phyloP scores from a whole-genome alignment of 2,797 vertebrate genomes.

The Atherinosoma microstoma region DNA sequence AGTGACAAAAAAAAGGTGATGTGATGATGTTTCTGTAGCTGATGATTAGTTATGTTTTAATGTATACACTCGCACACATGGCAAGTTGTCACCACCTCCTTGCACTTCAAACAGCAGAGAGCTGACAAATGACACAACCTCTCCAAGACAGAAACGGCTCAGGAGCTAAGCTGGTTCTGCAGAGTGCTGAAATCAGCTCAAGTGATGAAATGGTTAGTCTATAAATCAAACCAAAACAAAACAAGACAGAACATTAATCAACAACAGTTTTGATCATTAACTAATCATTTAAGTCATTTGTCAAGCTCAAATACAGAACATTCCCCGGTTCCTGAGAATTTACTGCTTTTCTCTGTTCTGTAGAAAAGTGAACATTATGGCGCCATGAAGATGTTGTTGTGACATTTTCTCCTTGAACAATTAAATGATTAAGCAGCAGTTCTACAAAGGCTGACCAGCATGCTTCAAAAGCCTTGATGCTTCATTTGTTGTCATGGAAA shows the following conservation, averaged over 20 bases:
- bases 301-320: not conserved
- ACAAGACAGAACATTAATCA: slow-evolving; percentile 13
- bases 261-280: slow-evolving; percentile 1
- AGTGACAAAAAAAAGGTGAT: slow-evolving; percentile 7
- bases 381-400: not conserved
- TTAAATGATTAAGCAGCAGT: not conserved
- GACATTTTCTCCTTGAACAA: not conserved
- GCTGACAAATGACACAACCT: slow-evolving; percentile 32
- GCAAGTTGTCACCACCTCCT: slow-evolving; percentile 37
- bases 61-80: slow-evolving; percentile 25
- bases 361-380: not conserved
- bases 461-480: not conserved
- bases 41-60: slow-evolving; percentile 61
- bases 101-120: slow-evolving; percentile 35
- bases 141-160: not conserved
- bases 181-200: not conserved
- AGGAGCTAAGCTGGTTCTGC: not conserved
- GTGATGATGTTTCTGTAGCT: slow-evolving; percentile 29
- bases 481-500: slow-evolving; percentile 1
- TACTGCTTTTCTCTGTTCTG: not conserved
- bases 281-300: slow-evolving; percentile 8
- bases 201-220: slow-evolving; percentile 10
- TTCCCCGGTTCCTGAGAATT: not conserved
- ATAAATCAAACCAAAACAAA: slow-evolving; percentile 14
- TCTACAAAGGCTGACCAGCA: not conserved